Evolutionary conservation across 2,797 vertebrate species (phyloP), one percentile per base, ranked within the genome.

Genomic region (Pyrocephalus nanus): DNA sequence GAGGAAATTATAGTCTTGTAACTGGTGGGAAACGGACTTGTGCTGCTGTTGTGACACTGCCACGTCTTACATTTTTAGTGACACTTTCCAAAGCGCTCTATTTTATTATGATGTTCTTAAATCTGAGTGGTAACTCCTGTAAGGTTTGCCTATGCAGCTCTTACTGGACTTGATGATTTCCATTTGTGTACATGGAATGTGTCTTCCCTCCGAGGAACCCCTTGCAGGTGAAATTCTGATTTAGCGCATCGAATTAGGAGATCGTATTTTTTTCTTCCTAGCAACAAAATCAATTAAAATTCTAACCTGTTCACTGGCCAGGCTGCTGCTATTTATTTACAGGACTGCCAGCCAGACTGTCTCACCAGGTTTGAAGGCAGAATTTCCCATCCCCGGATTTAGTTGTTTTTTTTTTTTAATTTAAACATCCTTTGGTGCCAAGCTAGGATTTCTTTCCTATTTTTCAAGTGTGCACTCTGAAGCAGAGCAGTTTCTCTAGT

Each of bases 131-230:
- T 72, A 53, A 36, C 54, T 58, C 29, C 40, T 32, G 13, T 34
- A 69, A 34, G 29, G 26, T 34, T 65, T 61, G 11, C 43, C 60
- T 25, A 4, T 0, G 0, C 51, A 42, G 62, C 43, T 54, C 42
- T 73, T 61, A 17, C 53, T 42, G 34, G 55, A 61, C 51, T 70
- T 2, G 1, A 4, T 45, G 58, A 8, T 55, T 86, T 62, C 20
- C 21, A 5, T 29, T 55, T 70, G 17, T 1, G 0, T 30, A 58
- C 15, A 36, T 45, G 43, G 43, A 78, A 62, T 0, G 0, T 0
- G 0, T 38, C 47, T 86, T 78, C 13, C 32, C 36, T 55, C 20
- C 0, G 1, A 66, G 38, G 38, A 69, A 58, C 51, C 34, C 14
- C 27, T 60, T 67, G 23, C 70, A 76, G 64, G 54, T 76, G 53